Evolutionary conservation across 2,888 invertebrate species (phyloP), one percentile per base, ranked within the genome.

Genomic region (Lasioglossum vierecki): DNA sequence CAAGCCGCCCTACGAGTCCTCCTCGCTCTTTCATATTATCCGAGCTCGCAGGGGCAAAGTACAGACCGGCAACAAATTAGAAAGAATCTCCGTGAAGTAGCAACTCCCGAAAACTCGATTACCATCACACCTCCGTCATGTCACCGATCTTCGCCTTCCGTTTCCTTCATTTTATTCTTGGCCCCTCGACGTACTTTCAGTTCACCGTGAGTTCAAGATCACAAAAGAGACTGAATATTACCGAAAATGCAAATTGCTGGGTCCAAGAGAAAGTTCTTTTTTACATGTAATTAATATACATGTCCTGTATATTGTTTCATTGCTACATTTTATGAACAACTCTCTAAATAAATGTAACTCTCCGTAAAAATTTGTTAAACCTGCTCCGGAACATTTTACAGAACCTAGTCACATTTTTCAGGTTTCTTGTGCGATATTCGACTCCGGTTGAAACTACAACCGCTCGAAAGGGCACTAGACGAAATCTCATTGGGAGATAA

Each of bases 1-100:
- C 53, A n/a, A 92, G 92, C 91, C 91, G 90, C 93, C 91, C 91
- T 89, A 86, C 83, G 83, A 80, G 53, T 22, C 80, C 71, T 84
- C 68, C 39, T 46, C 90, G 90, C 94, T 94, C 93, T 63, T 30
- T 94, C 92, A 93, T 93, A 94, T 94, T 94, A 94, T 94, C 92
- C 89, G 86, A 90, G 91, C 91, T 93, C 91, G 92, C 85, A 76
- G 77, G 88, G 82, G 79, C 60, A 79, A 82, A 79, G 78, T 60
- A 80, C 72, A 79, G 80, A 78, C 84, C 73, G 83, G 80, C 88
- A 85, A 88, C 89, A 93, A 94, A 95, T 94, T 94, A 94, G 93
- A 93, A 93, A 93, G 93, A 94, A 94, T 93, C 92, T 83, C 86
- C 78, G 77, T 39, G 80, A 83, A 84, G 86, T 83, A 86, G 89